Percentiles rank a stretch among this genome's conserved stretches.
Evolutionary conservation across 2,113 vertebrate genomes (phyloP).

Genomic region (Rhabdomys dilectus): DNA sequence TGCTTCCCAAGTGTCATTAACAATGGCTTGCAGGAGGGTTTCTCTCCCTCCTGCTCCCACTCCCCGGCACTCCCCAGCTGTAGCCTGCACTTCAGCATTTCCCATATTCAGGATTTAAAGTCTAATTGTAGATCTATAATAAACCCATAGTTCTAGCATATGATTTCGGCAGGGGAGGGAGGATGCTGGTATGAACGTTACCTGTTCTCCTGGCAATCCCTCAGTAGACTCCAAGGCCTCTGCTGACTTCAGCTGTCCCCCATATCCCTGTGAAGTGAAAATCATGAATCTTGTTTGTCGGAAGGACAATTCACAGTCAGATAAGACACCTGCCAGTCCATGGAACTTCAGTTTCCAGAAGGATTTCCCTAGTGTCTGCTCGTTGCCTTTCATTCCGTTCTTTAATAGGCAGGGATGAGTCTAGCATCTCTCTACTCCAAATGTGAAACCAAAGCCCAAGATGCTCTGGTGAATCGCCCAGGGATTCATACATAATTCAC

Average conservation of each 20-base stretch:
- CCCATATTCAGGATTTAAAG: not conserved
- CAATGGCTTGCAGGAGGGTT: not conserved
- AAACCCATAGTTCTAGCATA: not conserved
- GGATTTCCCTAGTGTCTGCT: conserved; percentile 29
- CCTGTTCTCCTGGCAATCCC: not conserved
- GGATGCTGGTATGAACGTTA: not conserved
- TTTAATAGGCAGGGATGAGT: not conserved
- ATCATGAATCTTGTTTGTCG: not conserved
- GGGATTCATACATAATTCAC: not conserved
- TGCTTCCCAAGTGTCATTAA: conserved; percentile 6
- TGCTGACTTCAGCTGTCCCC: not conserved
- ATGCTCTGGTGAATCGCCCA: not conserved
- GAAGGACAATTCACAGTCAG: not conserved
- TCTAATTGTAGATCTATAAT: not conserved
- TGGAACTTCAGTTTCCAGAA: conserved; percentile 21
- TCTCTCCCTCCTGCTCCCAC: not conserved
- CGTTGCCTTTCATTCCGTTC: not conserved
- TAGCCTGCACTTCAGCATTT: not conserved
- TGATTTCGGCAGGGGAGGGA: not conserved
- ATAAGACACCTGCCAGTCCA: not conserved
- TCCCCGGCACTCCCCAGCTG: not conserved
- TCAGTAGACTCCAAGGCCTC: not conserved
- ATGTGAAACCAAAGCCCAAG: not conserved
- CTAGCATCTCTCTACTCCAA: not conserved
- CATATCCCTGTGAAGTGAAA: not conserved